A percentile compares a stretch with the other conserved stretches of the same genome.
Evolutionary conservation across 2,888 invertebrate species (phyloP).

Genomic region (Vesta saturnalis): DNA sequence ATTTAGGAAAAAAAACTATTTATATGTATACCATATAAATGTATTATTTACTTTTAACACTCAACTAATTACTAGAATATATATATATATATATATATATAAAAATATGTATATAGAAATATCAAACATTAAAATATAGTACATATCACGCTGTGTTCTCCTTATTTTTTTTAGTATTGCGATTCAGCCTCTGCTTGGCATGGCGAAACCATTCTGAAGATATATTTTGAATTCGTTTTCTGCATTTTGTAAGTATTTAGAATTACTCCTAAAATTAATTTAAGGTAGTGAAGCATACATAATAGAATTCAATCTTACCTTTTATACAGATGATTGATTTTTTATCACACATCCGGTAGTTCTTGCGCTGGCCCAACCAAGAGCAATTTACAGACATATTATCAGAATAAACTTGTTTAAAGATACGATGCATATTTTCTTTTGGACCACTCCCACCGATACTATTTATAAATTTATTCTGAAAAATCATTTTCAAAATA

Average conservation of each 20-base stretch:
- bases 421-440: background rate
- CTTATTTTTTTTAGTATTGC: background rate
- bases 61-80: background rate
- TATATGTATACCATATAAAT: background rate
- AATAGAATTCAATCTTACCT: constrained; percentile 2
- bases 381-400: no score
- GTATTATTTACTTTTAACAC: background rate
- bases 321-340: constrained; percentile 5
- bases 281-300: no score
- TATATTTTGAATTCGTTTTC: background rate
- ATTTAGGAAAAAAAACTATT: background rate
- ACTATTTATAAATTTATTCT: background rate
- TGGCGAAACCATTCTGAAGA: background rate
- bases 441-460: background rate
- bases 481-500: background rate
- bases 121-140: constrained; percentile 3
- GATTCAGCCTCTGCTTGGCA: constrained; percentile 5
- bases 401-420: background rate
- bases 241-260: background rate
- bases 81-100: no score
- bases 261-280: background rate
- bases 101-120: background rate
- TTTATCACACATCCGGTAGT: background rate
- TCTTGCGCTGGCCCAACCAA: no score
- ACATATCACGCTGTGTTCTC: no score